A percentile compares a stretch with the other conserved stretches of the same genome.
Evolutionary conservation across 2,888 invertebrate genomes (phyloP).

Genomic region (Clanis bilineata): DNA sequence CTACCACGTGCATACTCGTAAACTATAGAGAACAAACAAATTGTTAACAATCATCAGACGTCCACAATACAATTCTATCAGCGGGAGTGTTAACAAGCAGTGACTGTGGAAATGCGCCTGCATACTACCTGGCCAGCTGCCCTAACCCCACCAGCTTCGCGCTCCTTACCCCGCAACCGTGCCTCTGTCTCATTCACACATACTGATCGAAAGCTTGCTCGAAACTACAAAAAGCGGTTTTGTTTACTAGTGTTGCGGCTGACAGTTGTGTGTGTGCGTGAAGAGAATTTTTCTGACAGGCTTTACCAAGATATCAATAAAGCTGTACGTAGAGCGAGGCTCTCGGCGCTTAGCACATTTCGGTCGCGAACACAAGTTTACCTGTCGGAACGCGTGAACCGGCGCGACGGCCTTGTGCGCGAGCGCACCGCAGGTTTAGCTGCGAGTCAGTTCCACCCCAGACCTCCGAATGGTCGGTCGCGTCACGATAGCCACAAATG

Average conservation of each 20-base stretch:
- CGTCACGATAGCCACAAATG: constrained; percentile 56
- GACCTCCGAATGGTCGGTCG: constrained; percentile 72
- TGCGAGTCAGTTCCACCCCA: constrained; percentile 78
- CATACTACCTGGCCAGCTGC: constrained; percentile 80
- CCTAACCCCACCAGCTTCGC: constrained; percentile 65
- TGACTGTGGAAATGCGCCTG: constrained; percentile 70
- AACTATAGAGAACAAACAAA: constrained; percentile 21
- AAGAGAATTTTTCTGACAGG: constrained; percentile 76
- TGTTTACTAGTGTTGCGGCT: constrained; percentile 57
- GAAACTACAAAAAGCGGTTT: constrained; percentile 77
- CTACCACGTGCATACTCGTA: neutral
- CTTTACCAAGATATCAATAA: constrained; percentile 55
- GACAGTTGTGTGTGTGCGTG: constrained; percentile 60
- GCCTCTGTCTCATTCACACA: constrained; percentile 65
- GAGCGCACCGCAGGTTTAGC: constrained; percentile 80
- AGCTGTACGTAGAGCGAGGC: constrained; percentile 54
- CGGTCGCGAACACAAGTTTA: constrained; percentile 62
- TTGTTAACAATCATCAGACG: constrained; percentile 58
- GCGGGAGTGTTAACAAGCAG: constrained; percentile 75
- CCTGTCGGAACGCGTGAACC: constrained; percentile 84
- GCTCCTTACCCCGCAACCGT: constrained; percentile 68
- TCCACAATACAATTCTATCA: constrained; percentile 68
- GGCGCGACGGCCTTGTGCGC: constrained; percentile 83
- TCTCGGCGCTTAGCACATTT: constrained; percentile 65
- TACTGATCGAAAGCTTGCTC: constrained; percentile 61